Evolutionary conservation across 2,888 invertebrate genomes (phyloP).

Genomic region (Leptogaster cylindrica): DNA sequence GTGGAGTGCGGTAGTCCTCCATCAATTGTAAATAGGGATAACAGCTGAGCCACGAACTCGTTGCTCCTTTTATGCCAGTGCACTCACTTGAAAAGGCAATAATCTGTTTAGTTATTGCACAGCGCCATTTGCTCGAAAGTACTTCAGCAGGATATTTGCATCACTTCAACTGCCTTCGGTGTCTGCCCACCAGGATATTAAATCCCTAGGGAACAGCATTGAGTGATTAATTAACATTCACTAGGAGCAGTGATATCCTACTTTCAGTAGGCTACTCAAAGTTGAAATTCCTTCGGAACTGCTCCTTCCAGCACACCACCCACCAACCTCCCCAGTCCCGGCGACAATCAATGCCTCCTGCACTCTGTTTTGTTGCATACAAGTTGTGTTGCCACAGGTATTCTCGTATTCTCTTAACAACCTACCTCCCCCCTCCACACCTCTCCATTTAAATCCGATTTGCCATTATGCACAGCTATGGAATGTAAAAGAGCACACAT

Average conservation of each 20-base stretch:
- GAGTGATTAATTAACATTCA: slow-evolving; percentile 26
- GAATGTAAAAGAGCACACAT: slow-evolving; percentile 30
- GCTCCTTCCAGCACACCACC: background rate
- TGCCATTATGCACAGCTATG: background rate
- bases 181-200: background rate
- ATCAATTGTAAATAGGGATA: too few relatives aligned
- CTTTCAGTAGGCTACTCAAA: slow-evolving; percentile 14
- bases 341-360: background rate
- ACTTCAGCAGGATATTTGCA: background rate
- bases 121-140: background rate
- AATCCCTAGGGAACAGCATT: background rate
- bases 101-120: too few relatives aligned
- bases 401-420: background rate
- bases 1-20: too few relatives aligned
- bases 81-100: too few relatives aligned
- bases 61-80: too few relatives aligned
- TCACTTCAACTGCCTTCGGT: slow-evolving; percentile 8
- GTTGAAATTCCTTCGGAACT: slow-evolving; percentile 13
- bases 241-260: background rate
- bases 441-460: background rate
- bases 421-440: background rate
- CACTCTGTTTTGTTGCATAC: background rate
- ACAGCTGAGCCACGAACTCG: too few relatives aligned
- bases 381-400: background rate
- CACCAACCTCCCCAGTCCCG: background rate